Evolutionary conservation across 1,140 invertebrate species (phyloP).

Genomic region (Nilaparvata lugens): DNA sequence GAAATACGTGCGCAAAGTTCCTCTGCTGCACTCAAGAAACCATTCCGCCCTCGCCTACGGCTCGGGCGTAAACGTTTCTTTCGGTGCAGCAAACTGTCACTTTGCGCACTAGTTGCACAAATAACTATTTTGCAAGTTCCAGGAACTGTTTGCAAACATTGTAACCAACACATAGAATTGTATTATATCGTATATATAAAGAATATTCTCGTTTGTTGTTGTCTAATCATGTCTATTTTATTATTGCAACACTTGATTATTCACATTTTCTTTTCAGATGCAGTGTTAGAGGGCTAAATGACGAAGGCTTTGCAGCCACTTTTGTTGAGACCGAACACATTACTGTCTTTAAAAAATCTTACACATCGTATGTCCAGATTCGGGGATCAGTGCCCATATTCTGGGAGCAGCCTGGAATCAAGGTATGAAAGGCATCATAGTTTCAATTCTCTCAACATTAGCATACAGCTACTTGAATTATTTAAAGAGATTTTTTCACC

Average conservation of each 20-base stretch:
- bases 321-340: slow-evolving; percentile 99
- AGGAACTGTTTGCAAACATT: not conserved
- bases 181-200: not conserved
- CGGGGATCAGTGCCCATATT: slow-evolving; percentile 95
- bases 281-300: slow-evolving; percentile 96
- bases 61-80: too few species aligned
- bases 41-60: too few species aligned
- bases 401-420: slow-evolving; percentile 99
- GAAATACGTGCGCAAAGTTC: too few species aligned
- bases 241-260: not conserved
- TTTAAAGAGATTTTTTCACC: too few species aligned
- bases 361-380: slow-evolving; percentile 76
- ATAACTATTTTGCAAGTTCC: too few species aligned
- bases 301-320: slow-evolving; percentile 98
- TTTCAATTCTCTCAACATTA: too few species aligned
- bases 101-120: too few species aligned
- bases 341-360: slow-evolving; percentile 80
- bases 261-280: slow-evolving; percentile 45
- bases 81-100: too few species aligned
- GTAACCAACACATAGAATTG: not conserved
- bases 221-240: not conserved
- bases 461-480: too few species aligned
- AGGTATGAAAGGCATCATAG: slow-evolving; percentile 43
- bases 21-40: too few species aligned
- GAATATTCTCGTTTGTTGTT: not conserved